Base-by-base conservation (phyloP, 2,113 vertebrate genomes). In the Alethe castanea region DNA sequence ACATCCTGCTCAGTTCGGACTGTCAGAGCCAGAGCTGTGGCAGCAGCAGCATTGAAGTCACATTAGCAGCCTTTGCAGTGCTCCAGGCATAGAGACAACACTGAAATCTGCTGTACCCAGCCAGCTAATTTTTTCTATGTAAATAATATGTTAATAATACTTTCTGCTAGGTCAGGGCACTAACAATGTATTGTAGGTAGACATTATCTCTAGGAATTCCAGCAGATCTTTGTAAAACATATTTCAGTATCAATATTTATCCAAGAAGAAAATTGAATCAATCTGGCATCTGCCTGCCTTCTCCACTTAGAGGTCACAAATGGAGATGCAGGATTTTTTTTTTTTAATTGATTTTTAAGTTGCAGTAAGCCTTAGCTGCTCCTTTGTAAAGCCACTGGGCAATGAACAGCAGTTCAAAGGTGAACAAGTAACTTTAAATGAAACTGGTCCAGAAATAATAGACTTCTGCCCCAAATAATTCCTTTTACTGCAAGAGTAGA, bases 331-430 rank as follows among this genome's bases (percentile, higher is more conserved):
- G 31, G 48, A 48, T 26, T 72, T 42, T 36, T 45, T n/a, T 40
- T 45, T 89, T 86, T 81, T 52, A 94, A 94, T 86, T 92, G 86
- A 91, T 94, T 95, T 90, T 91, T 54, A 95, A 90, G 60, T 87
- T 93, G 57, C 67, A 90, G 9, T 86, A 81, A 82, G 64, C 52
- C 59, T 86, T 19, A 57, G 50, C 54, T 87, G n/a, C 45, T 80
- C 57, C 70, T 82, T 42, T 77, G 36, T 77, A 85, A 82, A 87
- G 59, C 35, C 74, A 92, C 50, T 17, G 76, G 47, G 78, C 57
- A 92, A 79, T 17, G n/a, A 79, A 76, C n/a, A 90, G 62, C 35
- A 95, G 87, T 90, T 94, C 67, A 83, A 59, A 86, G 90, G 71
- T 85, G 59, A 81, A 70, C 33, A 40, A 86, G 78, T 48, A 94